Evolutionary conservation across 2,888 invertebrate species (phyloP).

Genomic region (Tachina fera): DNA sequence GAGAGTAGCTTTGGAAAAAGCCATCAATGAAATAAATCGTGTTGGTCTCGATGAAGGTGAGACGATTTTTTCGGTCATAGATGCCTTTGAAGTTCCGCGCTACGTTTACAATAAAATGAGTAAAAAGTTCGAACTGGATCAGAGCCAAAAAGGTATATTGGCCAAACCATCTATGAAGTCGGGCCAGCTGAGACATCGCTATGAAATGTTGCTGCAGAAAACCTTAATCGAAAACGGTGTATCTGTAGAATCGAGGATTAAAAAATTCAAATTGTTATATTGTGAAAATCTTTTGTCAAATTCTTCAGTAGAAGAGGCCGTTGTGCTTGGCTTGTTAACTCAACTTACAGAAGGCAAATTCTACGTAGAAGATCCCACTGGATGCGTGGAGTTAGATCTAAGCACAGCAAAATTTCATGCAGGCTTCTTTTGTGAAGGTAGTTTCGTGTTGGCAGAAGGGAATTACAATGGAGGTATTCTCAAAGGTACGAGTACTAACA

Average conservation of each 20-base stretch:
- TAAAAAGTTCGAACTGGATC: constrained; percentile 90
- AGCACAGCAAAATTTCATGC: constrained; percentile 87
- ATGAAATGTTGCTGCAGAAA: constrained; percentile 89
- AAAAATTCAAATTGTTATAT: constrained; percentile 86
- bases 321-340: constrained; percentile 87
- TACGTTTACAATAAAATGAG: constrained; percentile 89
- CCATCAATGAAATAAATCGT: constrained; percentile 83
- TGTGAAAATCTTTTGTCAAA: constrained; percentile 91
- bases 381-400: constrained; percentile 92
- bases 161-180: constrained; percentile 78
- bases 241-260: constrained; percentile 84
- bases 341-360: constrained; percentile 93
- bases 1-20: constrained; percentile 88
- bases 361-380: constrained; percentile 96
- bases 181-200: constrained; percentile 82
- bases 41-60: constrained; percentile 84
- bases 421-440: constrained; percentile 95
- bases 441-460: constrained; percentile 95
- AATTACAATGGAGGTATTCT: constrained; percentile 92
- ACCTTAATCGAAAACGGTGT: constrained; percentile 84
- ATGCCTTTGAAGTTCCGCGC: constrained; percentile 92
- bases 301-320: constrained; percentile 88
- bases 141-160: constrained; percentile 88
- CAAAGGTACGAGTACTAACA: constrained; percentile 76
- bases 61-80: constrained; percentile 90